Evolutionary conservation across 2,888 invertebrate genomes (phyloP).

Genomic region (Epicampocera succincta): DNA sequence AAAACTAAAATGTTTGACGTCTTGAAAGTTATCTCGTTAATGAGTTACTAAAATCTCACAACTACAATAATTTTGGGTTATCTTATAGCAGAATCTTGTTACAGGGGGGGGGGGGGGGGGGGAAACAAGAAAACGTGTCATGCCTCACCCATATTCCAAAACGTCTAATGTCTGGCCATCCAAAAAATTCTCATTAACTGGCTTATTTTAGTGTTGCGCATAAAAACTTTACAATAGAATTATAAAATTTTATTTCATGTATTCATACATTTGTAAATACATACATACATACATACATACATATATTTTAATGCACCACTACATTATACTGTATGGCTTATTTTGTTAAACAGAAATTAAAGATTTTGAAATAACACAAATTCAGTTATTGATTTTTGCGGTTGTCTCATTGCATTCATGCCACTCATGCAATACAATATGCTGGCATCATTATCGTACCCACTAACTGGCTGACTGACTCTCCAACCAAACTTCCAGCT

Average conservation of each 20-base stretch:
- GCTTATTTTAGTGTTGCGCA: background rate
- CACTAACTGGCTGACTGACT: constrained; percentile 15
- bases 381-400: constrained; percentile 65
- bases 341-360: constrained; percentile 32
- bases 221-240: constrained; percentile 56
- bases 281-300: no score
- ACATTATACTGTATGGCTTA: constrained; percentile 45
- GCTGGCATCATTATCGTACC: constrained; percentile 45
- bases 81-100: background rate
- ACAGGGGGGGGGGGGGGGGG: no score
- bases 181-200: constrained; percentile 13
- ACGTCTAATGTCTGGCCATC: constrained; percentile 2
- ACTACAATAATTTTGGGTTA: no score
- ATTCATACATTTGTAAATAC: no score
- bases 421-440: constrained; percentile 53
- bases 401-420: constrained; percentile 45
- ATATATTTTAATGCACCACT: constrained; percentile 16
- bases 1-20: no score
- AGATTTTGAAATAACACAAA: constrained; percentile 56
- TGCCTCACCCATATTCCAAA: constrained; percentile 26
- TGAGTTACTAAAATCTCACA: no score
- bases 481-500: background rate
- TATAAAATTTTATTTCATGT: constrained; percentile 58
- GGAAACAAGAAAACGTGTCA: background rate
- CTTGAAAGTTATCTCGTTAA: no score